These are phyloP conservation scores for Hesperia comma DNA, from an alignment of 2,888 invertebrate species.

Conservation along the genomic window DNA sequence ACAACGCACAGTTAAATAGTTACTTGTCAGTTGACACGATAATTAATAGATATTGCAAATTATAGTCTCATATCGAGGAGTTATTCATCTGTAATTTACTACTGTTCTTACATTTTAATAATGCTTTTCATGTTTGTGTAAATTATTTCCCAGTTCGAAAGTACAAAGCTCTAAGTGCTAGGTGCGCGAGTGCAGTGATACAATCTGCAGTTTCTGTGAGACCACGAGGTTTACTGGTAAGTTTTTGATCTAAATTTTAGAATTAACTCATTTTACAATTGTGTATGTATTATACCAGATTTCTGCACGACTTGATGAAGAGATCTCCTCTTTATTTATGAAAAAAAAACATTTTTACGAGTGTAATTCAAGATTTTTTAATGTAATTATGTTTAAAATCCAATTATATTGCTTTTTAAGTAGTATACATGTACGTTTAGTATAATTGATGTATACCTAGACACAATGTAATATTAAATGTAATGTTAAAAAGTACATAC, in stretches of 20 bases:
- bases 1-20: constrained; percentile 24
- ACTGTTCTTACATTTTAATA: constrained; percentile 4
- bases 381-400: no score
- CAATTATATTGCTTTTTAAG: no score
- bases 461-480: no score
- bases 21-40: constrained; percentile 27
- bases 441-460: no score
- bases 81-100: constrained; percentile 6
- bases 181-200: constrained; percentile 33
- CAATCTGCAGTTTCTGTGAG: constrained; percentile 30
- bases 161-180: constrained; percentile 26
- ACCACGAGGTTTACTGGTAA: constrained; percentile 22
- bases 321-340: no score
- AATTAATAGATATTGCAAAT: constrained; percentile 13
- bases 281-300: no score
- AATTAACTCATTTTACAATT: no score
- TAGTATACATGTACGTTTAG: no score
- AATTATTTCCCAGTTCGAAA: constrained; percentile 33
- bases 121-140: neutral
- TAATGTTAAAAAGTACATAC: no score
- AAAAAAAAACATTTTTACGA: no score
- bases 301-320: no score
- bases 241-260: neutral
- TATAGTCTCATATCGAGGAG: neutral
- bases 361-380: no score